Evolutionary conservation across 1,140 invertebrate genomes (phyloP).

Genomic region (Lethrus apterus): DNA sequence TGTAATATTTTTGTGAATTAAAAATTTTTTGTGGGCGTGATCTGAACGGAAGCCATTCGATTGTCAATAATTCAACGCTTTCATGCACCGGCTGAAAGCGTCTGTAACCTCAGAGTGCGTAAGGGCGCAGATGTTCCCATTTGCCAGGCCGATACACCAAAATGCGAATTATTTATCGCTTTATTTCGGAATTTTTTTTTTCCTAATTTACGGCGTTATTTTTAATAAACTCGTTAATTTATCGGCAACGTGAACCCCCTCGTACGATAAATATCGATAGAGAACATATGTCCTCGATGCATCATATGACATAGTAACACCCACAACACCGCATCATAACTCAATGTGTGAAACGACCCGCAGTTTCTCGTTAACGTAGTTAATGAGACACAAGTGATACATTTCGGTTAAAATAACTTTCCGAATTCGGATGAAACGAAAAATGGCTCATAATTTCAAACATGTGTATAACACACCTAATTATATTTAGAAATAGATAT

Average conservation of each 20-base stretch:
- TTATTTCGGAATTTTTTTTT: constrained; percentile 8
- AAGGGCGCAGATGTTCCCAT: constrained; percentile 8
- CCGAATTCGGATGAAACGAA: constrained; percentile 6
- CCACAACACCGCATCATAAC: constrained; percentile 14
- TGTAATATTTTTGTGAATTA: too few relatives aligned
- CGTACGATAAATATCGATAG: constrained; percentile 1
- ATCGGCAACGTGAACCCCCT: not conserved
- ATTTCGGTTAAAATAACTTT: constrained; percentile 6
- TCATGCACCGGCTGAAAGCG: not conserved
- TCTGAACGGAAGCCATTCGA: constrained; percentile 1
- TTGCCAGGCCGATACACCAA: too few relatives aligned
- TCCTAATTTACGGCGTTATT: not conserved
- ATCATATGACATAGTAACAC: constrained; percentile 14
- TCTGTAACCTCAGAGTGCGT: constrained; percentile 6
- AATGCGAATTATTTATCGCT: too few relatives aligned
- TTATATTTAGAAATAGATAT: constrained; percentile 7
- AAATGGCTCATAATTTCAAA: constrained; percentile 2
- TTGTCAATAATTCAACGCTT: constrained; percentile 7
- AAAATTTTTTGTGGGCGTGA: too few relatives aligned
- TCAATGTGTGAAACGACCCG: constrained; percentile 12
- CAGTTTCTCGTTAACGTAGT: constrained; percentile 14
- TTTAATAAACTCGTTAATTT: constrained; percentile 6
- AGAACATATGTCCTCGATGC: constrained; percentile 16
- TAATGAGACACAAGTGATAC: constrained; percentile 17
- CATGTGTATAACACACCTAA: constrained; percentile 1